Evolutionary conservation across 2,113 vertebrate species (phyloP), one percentile per base, ranked within the genome.

Genomic region (Notothenia rossii): DNA sequence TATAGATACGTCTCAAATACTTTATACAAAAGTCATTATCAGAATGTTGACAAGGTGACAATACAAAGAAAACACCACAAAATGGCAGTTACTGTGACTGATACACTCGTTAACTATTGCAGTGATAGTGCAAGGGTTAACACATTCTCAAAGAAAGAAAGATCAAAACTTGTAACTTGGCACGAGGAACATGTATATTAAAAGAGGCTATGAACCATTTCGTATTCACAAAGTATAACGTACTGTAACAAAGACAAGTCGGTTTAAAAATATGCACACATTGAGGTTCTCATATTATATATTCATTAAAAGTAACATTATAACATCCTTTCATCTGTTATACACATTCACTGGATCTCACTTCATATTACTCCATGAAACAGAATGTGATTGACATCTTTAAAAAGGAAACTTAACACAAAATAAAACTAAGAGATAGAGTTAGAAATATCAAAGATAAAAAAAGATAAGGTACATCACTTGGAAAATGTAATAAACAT

Each of bases 21-120:
- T 94, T 94, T 93, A 94, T 94, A 85, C 80, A 93, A 94, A 95
- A 93, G 75, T 74, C 3, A 88, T 89, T 55, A 86, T 72, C 29
- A 75, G 79, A 88, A 87, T 87, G 86, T 80, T 86, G 61, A 92
- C 86, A 86, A 61, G 72, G 82, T 79, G 93, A 93, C 67, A 83
- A 82, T 86, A 88, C 72, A 92, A 90, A 91, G 88, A 94, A 87
- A 91, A 91, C 78, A 83, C 66, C 69, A 86, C 63, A 86, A n/a
- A 76, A 86, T 80, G 71, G 60, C 82, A 83, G 77, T 81, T 75
- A 85, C 83, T 74, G 70, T 74, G 81, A 85, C 83, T 63, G 63
- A 77, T 80, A 78, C 60, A 91, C 77, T 82, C 84, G 81, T 84
- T 86, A 73, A 89, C 51, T 86, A 85, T 50, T 79, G 87, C 79